Evolutionary conservation across 2,888 invertebrate species (phyloP).

Genomic region (Acleris laterana): DNA sequence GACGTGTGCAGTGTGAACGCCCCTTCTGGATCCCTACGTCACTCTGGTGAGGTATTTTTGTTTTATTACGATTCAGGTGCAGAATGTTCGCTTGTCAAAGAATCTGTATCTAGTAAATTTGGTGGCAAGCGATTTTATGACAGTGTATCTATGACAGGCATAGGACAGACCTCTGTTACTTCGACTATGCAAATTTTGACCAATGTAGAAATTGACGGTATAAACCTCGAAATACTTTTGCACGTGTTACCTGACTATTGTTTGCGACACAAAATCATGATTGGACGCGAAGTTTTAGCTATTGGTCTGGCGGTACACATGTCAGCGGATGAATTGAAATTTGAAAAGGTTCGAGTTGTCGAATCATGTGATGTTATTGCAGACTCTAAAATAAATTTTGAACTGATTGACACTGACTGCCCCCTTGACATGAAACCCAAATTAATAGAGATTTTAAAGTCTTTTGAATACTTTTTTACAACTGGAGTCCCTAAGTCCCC

Average conservation of each 20-base stretch:
- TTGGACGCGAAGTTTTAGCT: slow-evolving; percentile 9
- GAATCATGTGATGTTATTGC: not conserved
- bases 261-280: slow-evolving; percentile 4
- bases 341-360: not conserved
- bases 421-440: not conserved
- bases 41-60: slow-evolving; percentile 39
- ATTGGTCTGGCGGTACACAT: not conserved
- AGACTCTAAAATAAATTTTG: not conserved
- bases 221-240: slow-evolving; percentile 23
- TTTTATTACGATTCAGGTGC: slow-evolving; percentile 43
- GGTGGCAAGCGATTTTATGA: slow-evolving; percentile 29
- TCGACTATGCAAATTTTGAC: slow-evolving; percentile 36
- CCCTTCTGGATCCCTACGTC: not conserved
- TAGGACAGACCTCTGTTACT: slow-evolving; percentile 18
- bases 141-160: slow-evolving; percentile 34
- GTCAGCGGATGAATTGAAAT: not conserved
- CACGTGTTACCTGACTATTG: slow-evolving; percentile 29
- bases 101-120: slow-evolving; percentile 35
- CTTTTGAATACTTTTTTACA: not conserved
- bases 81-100: slow-evolving; percentile 41
- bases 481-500: not conserved
- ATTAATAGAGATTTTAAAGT: slow-evolving; percentile 1
- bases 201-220: slow-evolving; percentile 9
- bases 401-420: not conserved
- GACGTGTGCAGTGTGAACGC: not conserved